These are phyloP conservation scores for Andrena flavipes DNA, from an alignment of 2,888 invertebrate genomes.

Conservation along the genomic window DNA sequence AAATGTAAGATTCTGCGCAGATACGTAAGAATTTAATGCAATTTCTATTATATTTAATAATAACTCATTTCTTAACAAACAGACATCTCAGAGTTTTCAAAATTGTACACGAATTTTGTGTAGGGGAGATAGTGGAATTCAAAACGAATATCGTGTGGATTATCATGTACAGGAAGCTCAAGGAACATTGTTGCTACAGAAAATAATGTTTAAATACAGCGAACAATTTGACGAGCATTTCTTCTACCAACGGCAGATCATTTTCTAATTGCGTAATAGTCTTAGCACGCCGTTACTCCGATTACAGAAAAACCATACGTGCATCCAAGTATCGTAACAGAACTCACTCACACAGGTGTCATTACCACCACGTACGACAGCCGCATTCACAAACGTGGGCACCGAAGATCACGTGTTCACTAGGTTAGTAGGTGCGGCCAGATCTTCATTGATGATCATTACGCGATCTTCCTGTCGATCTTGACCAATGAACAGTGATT, in stretches of 20 bases:
- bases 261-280: constrained; percentile 52
- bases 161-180: too few species aligned
- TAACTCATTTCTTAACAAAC: too few species aligned
- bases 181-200: too few species aligned
- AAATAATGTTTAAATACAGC: background rate
- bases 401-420: constrained; percentile 47
- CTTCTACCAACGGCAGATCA: constrained; percentile 2
- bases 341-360: constrained; percentile 16
- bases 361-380: background rate
- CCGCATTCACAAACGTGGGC: constrained; percentile 12
- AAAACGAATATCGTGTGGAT: too few species aligned
- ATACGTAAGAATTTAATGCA: too few species aligned
- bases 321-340: background rate
- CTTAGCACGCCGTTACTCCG: constrained; percentile 25
- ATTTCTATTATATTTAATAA: too few species aligned
- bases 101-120: too few species aligned
- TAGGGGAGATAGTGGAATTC: too few species aligned
- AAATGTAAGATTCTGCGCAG: background rate
- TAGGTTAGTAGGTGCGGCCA: constrained; percentile 60
- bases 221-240: background rate
- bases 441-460: constrained; percentile 51
- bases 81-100: too few species aligned
- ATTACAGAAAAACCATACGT: constrained; percentile 32
- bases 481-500: constrained; percentile 23
- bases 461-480: constrained; percentile 34